Evolutionary conservation across 2,797 vertebrate genomes (phyloP).

Genomic region (Spinus olivaceus): DNA sequence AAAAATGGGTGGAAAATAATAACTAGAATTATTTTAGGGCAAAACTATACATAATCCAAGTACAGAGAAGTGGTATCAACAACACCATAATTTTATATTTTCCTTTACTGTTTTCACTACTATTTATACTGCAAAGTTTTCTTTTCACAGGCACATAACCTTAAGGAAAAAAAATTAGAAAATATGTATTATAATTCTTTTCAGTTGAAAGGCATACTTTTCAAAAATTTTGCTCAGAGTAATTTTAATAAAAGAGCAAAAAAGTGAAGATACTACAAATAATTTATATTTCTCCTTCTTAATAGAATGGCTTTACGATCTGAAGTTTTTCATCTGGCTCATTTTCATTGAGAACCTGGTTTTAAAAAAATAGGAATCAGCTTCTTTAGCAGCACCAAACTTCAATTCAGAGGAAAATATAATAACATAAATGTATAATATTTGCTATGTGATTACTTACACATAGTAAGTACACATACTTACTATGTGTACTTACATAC

Average conservation of each 20-base stretch:
- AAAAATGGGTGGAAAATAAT: constrained; percentile 14
- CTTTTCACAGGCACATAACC: background rate
- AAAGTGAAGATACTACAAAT: background rate
- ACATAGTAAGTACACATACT: too few species aligned
- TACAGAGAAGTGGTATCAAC: background rate
- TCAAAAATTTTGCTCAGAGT: background rate
- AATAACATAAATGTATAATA: background rate
- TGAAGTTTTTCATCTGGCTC: background rate
- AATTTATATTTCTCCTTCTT: background rate
- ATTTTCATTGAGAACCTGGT: background rate
- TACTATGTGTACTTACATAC: too few species aligned
- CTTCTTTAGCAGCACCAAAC: background rate
- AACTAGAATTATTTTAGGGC: background rate
- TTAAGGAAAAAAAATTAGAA: background rate
- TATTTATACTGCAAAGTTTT: background rate
- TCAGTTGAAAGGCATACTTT: background rate
- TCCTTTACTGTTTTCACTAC: background rate
- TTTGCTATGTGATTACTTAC: constrained; percentile 21
- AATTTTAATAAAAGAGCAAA: background rate
- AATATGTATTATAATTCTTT: background rate
- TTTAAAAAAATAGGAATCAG: background rate
- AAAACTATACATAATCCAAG: background rate
- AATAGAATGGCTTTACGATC: background rate
- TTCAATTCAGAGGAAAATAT: background rate
- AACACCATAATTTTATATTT: background rate